These are phyloP conservation scores for Silurus glanis DNA, from an alignment of 2,113 vertebrate genomes.

Conservation along the genomic window DNA sequence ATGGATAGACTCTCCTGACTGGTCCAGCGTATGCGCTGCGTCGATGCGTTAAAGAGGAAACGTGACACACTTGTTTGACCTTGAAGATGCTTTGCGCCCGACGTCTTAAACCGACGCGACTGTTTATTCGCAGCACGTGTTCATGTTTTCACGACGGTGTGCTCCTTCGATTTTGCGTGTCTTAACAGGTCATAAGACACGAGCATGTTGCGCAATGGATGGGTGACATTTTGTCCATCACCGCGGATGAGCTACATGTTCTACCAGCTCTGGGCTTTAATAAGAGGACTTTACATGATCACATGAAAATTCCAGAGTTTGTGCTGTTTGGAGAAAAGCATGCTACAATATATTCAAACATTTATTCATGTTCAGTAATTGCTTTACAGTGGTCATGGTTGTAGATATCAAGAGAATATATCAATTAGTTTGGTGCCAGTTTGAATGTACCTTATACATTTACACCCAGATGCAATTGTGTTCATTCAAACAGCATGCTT, in stretches of 20 bases:
- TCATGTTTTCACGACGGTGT: constrained; percentile 35
- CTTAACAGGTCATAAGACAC: constrained; percentile 8
- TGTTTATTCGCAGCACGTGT: constrained; percentile 47
- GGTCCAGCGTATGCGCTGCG: not conserved
- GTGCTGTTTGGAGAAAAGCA: not conserved
- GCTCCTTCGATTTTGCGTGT: constrained; percentile 4
- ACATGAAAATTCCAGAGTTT: not conserved
- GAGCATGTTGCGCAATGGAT: not conserved
- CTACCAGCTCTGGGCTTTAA: not conserved
- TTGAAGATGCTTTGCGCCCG: constrained; percentile 50
- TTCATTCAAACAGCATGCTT: not conserved
- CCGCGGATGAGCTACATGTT: not conserved
- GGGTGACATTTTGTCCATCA: not conserved
- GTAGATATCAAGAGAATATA: not conserved
- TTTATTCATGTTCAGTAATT: not conserved
- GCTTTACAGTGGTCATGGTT: not conserved
- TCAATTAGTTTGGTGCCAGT: too few relatives aligned
- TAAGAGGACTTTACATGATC: not conserved
- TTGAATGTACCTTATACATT: not conserved
- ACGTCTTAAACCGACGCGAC: not conserved
- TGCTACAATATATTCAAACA: not conserved
- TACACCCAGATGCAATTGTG: not conserved
- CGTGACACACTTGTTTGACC: constrained; percentile 53
- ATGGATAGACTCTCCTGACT: not conserved
- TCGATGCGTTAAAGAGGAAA: constrained; percentile 18